Base-by-base conservation (phyloP, 2,888 invertebrate genomes). In the Clistopyga incitator region DNA sequence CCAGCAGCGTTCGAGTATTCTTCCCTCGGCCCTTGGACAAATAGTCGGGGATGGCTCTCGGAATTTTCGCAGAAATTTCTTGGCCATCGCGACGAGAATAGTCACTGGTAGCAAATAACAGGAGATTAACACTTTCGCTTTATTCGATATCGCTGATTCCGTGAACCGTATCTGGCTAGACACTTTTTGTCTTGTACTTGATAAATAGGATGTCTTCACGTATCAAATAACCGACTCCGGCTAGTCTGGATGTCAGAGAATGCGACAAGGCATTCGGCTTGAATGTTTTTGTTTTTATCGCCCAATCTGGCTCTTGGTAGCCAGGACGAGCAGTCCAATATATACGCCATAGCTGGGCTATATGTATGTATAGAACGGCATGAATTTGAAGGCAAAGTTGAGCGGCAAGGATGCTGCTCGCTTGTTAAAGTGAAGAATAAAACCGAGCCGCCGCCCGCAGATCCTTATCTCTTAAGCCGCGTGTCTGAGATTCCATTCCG, bases 381-480 rank as follows among this genome's bases (percentile, higher is more conserved):
- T 81, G 78, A 78, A 78, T 84, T 75, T 74, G 70, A 64, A 74
- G 72, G 54, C 18, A 70, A 52, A 75, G 52, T 64, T 75, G 67
- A 78, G 78, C 61, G 50, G 18, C 70, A 25, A 52, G 79, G 65
- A 64, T 61, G 68, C 72, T 78, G 77, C 78, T 78, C 78, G 65
- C 61, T 83, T 54, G 79, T 72, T 74, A 74, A 72, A 80, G 59
- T 18, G 59, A 80, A 74, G 45, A 80, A 80, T 80, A 80, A 80
- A 80, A 80, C 52, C 67, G 45, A 67, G 56, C 71, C 78, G 78
- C 77, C 52, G 68, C 65, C 70, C 74, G 81, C 78, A 76, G 85
- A 85, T 85, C 82, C 83, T 85, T 85, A 85, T 85, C 85, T 81
- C 65, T 75, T 71, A 81, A 78, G 78, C 80, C 78, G 85, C 85